Percentiles rank a stretch among this genome's conserved stretches.
phyloP scores from a whole-genome alignment of 2,888 invertebrate genomes.

The Drosophila setosimentum region DNA sequence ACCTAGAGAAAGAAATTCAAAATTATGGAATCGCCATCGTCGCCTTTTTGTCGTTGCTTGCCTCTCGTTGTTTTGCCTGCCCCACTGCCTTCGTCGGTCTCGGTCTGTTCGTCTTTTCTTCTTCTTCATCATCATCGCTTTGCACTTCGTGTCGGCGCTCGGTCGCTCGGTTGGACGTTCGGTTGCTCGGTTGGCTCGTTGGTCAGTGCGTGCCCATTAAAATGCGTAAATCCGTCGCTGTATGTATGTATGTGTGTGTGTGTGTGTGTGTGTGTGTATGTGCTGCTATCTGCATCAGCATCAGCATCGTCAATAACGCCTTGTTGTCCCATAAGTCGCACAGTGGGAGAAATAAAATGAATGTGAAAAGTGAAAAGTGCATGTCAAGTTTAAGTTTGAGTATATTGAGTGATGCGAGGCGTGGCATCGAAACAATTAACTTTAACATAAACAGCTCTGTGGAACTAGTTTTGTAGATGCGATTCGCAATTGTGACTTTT shows the following conservation, averaged over 20 bases:
- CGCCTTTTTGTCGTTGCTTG: constrained; percentile 26
- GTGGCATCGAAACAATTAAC: background rate
- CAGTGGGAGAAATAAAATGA: constrained; percentile 26
- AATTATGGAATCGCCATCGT: constrained; percentile 69
- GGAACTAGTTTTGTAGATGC: background rate
- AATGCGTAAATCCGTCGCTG: constrained; percentile 69
- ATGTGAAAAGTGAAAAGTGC: background rate
- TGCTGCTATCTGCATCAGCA: constrained; percentile 43
- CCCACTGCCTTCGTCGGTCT: constrained; percentile 20
- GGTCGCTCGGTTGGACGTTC: background rate
- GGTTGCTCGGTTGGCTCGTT: constrained; percentile 17
- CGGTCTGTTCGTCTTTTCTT: background rate
- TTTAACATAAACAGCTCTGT: background rate
- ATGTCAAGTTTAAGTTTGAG: background rate
- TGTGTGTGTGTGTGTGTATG: constrained; percentile 12
- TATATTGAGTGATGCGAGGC: background rate
- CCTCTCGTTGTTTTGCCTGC: constrained; percentile 18
- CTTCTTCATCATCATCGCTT: constrained; percentile 2
- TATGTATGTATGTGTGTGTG: constrained; percentile 1
- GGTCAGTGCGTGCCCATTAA: constrained; percentile 74
- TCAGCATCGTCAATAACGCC: constrained; percentile 29
- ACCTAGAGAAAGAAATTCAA: constrained; percentile 70
- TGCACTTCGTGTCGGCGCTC: constrained; percentile 26
- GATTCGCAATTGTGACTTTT: background rate
- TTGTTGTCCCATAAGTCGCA: constrained; percentile 14